Conservation (phyloP, 2,888 invertebrate species). For the Vannuccia rotundouncinata region DNA sequence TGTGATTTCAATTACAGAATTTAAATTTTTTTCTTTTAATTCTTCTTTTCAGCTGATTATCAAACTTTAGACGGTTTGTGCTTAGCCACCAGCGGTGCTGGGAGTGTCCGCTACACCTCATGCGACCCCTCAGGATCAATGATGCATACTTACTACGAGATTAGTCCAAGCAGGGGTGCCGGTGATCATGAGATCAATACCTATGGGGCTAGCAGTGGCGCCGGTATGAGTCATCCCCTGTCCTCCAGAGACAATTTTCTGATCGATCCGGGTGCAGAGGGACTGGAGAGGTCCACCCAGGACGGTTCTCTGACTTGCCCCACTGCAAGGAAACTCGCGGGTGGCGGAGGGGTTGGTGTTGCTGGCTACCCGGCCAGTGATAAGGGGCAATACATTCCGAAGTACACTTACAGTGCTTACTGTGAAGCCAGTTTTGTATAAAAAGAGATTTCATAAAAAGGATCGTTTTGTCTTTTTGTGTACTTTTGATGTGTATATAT, state of each 20-base stretch:
- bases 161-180: neutral
- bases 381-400: neutral
- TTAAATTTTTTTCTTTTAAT: neutral
- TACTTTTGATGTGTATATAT: too few species aligned
- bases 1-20: neutral
- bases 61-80: neutral
- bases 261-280: neutral
- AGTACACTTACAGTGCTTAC: neutral
- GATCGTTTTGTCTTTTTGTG: too few species aligned
- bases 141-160: constrained; percentile 7
- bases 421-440: constrained; percentile 1
- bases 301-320: neutral
- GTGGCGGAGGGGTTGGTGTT: neutral
- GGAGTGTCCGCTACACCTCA: neutral
- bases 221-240: neutral
- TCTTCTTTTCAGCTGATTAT: neutral
- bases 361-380: neutral
- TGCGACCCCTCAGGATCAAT: neutral
- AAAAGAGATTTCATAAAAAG: too few species aligned
- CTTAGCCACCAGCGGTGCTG: neutral
- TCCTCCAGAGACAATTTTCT: constrained; percentile 2
- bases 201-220: too few species aligned
- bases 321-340: neutral
- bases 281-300: neutral
- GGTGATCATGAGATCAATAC: neutral